Conservation (phyloP, 1,140 invertebrate species). For the Carposina sasakii region DNA sequence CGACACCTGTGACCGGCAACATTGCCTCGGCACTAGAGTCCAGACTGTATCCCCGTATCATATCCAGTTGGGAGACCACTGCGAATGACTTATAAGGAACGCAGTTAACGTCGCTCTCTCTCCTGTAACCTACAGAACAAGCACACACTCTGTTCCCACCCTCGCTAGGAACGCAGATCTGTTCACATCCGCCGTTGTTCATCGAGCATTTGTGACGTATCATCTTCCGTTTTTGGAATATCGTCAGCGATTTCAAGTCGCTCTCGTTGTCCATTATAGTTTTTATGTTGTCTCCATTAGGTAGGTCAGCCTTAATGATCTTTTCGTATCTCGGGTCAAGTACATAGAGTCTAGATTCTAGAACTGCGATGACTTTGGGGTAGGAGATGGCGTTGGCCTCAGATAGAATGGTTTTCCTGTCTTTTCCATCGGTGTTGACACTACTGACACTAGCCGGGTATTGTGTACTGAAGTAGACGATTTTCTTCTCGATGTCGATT, state of each 20-base stretch:
- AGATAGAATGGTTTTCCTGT: slow-evolving; percentile 79
- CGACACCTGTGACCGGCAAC: slow-evolving; percentile 90
- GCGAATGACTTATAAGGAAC: slow-evolving; percentile 91
- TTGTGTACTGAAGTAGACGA: slow-evolving; percentile 89
- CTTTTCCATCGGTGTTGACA: slow-evolving; percentile 84
- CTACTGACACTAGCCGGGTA: slow-evolving; percentile 82
- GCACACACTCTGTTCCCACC: slow-evolving; percentile 82
- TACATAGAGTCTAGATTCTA: slow-evolving; percentile 89
- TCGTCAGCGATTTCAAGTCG: slow-evolving; percentile 89
- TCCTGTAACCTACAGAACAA: slow-evolving; percentile 90
- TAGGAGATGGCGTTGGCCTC: slow-evolving; percentile 80
- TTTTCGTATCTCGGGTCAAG: slow-evolving; percentile 93
- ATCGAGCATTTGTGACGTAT: slow-evolving; percentile 88
- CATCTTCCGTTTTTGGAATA: slow-evolving; percentile 89
- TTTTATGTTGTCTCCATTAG: slow-evolving; percentile 84
- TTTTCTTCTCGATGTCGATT: slow-evolving; percentile 87
- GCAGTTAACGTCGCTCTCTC: slow-evolving; percentile 85
- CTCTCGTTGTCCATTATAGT: slow-evolving; percentile 88
- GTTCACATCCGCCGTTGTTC: slow-evolving; percentile 93
- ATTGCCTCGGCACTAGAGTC: slow-evolving; percentile 92
- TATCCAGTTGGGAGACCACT: slow-evolving; percentile 91
- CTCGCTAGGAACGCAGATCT: slow-evolving; percentile 90
- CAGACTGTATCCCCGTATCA: slow-evolving; percentile 90
- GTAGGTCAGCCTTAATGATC: slow-evolving; percentile 89
- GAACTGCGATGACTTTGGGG: slow-evolving; percentile 88